Evolutionary conservation across 2,888 invertebrate species (phyloP), one percentile per base, ranked within the genome.

Genomic region (Tenthredo distinguenda): DNA sequence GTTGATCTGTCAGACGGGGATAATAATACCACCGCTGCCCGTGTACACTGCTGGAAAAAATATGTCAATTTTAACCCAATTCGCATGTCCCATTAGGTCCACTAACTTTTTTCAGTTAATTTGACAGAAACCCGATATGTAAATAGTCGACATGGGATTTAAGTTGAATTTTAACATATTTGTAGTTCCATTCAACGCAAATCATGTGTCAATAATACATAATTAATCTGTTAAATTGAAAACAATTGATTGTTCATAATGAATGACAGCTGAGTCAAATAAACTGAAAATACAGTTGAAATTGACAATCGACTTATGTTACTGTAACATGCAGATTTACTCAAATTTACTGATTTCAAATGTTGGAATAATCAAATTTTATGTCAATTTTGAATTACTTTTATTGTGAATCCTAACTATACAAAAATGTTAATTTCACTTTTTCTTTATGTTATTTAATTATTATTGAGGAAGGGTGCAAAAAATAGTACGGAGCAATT

Each of bases 341-440:
- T 68, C 31, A 10, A 68, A 68, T 68, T 68, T 12, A 68, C 26
- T 68, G 0, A 68, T 68, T 21, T 15, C 37, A 68, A 68, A 34
- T 68, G 68, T 68, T 68, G 68, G 15, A 34, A 31, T 68, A 68
- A 68, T 68, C 2, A 68, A 68, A 37, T 68, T 37, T 68, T 15
- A 34, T 34, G 68, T 31, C 31, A 68, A 34, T 31, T 26, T 68
- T 31, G 10, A 68, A 37, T 4, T 18, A 68, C 68, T 68, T 68
- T 68, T 18, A 12, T 34, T 68, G 34, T 68, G 37, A 18, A 34
- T 68, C 31, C 18, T 68, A 37, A 34, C 68, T 31, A 34, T 34
- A 6, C 1, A 6, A 71, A 71, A 34, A 71, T 71, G 71, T 71
- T 71, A 71, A 71, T 71, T 31, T 37, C 37, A 71, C 71, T 71